These are phyloP conservation scores for Nyctibius bracteatus DNA, from an alignment of 2,113 vertebrate species.

Conservation along the genomic window DNA sequence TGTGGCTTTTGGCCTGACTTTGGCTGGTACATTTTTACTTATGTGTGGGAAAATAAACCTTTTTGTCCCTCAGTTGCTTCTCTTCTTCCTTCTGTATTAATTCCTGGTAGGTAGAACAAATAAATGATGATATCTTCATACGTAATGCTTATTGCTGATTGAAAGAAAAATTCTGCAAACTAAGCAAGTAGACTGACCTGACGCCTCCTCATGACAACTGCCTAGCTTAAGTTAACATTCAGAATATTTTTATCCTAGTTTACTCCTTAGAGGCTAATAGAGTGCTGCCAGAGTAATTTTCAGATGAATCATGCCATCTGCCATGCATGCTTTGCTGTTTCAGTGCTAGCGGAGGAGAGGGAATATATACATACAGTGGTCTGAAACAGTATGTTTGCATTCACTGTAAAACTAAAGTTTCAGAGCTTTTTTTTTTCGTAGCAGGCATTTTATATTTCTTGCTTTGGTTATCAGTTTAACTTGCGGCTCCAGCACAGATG, in stretches of 20 bases:
- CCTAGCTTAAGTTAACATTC: constrained; percentile 37
- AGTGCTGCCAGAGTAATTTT: constrained; percentile 57
- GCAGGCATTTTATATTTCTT: not conserved
- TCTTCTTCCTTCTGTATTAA: not conserved
- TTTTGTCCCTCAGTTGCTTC: not conserved
- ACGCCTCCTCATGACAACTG: not conserved
- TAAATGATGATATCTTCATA: not conserved
- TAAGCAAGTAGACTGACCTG: constrained; percentile 42
- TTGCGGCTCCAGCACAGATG: not conserved
- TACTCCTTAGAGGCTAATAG: constrained; percentile 62
- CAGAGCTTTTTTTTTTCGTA: not conserved
- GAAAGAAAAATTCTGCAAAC: constrained; percentile 21
- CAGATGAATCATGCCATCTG: constrained; percentile 62
- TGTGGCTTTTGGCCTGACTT: not conserved
- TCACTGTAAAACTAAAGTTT: not conserved
- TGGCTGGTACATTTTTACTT: not conserved
- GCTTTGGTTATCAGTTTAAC: not conserved
- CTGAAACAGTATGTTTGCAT: not conserved
- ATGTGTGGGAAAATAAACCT: not conserved
- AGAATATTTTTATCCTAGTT: constrained; percentile 51
- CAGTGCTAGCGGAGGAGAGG: constrained; percentile 8
- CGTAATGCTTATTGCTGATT: not conserved
- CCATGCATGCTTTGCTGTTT: constrained; percentile 39
- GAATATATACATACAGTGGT: not conserved
- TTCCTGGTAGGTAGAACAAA: not conserved